Evolutionary conservation across 2,888 invertebrate species (phyloP).

Genomic region (Meteorus colon): DNA sequence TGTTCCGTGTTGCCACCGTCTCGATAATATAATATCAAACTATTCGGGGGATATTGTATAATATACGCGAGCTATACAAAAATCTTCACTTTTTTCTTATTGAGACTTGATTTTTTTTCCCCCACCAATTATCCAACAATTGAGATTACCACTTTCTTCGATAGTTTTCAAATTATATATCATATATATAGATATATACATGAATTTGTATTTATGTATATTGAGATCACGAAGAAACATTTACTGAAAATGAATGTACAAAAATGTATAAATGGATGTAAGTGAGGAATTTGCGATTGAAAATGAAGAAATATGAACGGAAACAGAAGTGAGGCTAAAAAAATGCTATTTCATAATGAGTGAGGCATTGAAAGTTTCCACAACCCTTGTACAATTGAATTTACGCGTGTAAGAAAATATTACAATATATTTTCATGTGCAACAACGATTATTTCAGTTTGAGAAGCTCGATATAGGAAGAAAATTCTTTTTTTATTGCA

Average conservation of each 20-base stretch:
- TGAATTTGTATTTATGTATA: too few species aligned
- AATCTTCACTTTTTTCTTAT: neutral
- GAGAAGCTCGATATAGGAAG: neutral
- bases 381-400: constrained; percentile 14
- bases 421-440: constrained; percentile 10
- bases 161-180: too few species aligned
- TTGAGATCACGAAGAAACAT: neutral
- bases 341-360: constrained; percentile 19
- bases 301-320: neutral
- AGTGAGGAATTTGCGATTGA: neutral
- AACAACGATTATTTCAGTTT: neutral
- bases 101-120: neutral
- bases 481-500: neutral
- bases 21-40: neutral
- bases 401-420: neutral
- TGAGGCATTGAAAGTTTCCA: constrained; percentile 22
- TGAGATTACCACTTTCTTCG: too few species aligned
- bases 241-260: neutral
- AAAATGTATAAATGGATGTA: neutral
- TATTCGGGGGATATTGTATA: neutral
- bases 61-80: neutral
- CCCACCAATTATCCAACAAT: neutral
- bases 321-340: neutral
- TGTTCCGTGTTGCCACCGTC: neutral
- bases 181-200: too few species aligned